Base-by-base conservation (phyloP, 2,888 invertebrate genomes). In the Ferdinandea cuprea region DNA sequence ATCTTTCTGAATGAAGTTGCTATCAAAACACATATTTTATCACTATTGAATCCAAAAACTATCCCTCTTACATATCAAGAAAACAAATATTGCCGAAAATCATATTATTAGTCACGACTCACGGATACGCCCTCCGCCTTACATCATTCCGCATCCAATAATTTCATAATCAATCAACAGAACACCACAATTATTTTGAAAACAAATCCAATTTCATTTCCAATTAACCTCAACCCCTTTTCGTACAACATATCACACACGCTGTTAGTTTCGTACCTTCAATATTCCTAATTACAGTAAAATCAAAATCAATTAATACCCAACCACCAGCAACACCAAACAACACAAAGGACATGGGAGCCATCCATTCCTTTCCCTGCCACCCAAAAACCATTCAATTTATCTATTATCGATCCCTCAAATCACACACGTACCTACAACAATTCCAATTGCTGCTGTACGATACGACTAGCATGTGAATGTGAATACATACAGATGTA, bases 291-390 rank as follows among this genome's bases (percentile, higher is more conserved):
- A 66, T 42, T 52, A 52, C 52, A 66, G 19, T 21, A 32, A 42
- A 52, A 66, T 66, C 42, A 66, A 66, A 66, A 52, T 66, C 71
- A 71, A 71, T 71, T 71, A 71, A 42, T 32, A 25, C 50, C 71
- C 25, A 40, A 42, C 40, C 30, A 25, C 19, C 44, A 48, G 13
- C 28, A 28, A 8, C 5, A 11, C 11, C 4, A 7, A 13, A 44
- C 5, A 5, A 3, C n/a, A 3, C 15, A 25, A 15, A 2, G 7
- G 7, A 4, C 25, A 25, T 6, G 3, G 3, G 30, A 1, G 35
- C 1, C n/a, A n/a, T 6, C 7, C 13, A 7, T 15, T 40, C 5
- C 40, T n/a, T 37, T 13, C 8, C 3, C 37, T n/a, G 6, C 15
- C 7, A 3, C 25, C 2, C n/a, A 8, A 11, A 25, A 8, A 13